A percentile compares a stretch with the other conserved stretches of the same genome.
Conservation (phyloP, 2,113 vertebrate species). For the Hemichromis elongatus region DNA sequence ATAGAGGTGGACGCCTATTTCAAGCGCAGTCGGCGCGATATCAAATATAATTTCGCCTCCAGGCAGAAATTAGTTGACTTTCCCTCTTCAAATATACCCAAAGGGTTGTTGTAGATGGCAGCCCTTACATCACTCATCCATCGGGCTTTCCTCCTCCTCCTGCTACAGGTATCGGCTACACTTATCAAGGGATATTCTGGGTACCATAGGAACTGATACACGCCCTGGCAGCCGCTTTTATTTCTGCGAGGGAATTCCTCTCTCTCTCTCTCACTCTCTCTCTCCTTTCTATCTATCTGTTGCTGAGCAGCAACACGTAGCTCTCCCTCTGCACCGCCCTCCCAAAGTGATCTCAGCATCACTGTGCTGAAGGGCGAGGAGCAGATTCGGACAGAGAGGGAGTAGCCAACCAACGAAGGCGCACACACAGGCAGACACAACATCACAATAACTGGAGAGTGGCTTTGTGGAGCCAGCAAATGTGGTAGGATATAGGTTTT, state of each 20-base stretch:
- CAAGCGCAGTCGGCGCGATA: slow-evolving; percentile 9
- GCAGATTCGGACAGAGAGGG: slow-evolving; percentile 30
- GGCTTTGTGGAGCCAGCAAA: neutral
- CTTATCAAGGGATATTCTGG: neutral
- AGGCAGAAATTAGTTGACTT: neutral
- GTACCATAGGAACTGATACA: slow-evolving; percentile 5
- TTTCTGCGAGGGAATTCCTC: slow-evolving; percentile 63
- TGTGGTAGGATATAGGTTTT: neutral
- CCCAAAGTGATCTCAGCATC: slow-evolving; percentile 37
- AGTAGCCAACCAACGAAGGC: slow-evolving; percentile 16
- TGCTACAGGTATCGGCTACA: neutral
- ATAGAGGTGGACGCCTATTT: slow-evolving; percentile 8
- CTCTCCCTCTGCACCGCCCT: slow-evolving; percentile 47
- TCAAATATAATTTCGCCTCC: neutral
- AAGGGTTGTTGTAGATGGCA: neutral
- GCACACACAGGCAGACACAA: neutral
- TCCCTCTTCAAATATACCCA: neutral
- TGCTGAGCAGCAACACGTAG: slow-evolving; percentile 72
- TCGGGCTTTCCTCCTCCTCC: neutral
- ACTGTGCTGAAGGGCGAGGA: slow-evolving; percentile 30
- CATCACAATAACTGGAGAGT: neutral
- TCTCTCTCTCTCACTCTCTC: neutral
- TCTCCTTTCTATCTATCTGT: slow-evolving; percentile 49
- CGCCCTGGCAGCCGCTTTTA: slow-evolving; percentile 43
- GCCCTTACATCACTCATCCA: slow-evolving; percentile 1